These are phyloP conservation scores for Acrocephalus scirpaceus DNA, from an alignment of 2,797 vertebrate genomes.

Conservation along the genomic window DNA sequence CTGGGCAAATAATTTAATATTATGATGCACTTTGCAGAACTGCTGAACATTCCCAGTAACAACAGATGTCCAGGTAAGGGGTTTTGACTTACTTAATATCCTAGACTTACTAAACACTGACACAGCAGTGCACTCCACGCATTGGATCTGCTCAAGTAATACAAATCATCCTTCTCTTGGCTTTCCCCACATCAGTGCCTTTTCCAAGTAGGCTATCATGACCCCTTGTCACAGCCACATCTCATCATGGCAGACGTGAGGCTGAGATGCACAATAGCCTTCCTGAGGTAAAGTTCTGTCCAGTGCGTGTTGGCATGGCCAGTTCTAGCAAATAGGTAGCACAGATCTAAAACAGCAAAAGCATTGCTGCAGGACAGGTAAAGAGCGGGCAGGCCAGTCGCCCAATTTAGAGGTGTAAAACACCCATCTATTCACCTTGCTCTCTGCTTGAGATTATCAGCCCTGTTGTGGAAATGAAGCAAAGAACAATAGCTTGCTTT, in stretches of 20 bases:
- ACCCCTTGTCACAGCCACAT: not conserved
- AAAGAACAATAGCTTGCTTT: not conserved
- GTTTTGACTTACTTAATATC: not conserved
- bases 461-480: not conserved
- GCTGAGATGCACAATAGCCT: not conserved
- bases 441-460: not conserved
- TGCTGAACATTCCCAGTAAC: not conserved
- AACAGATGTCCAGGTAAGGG: not conserved
- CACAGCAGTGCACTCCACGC: not conserved
- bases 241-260: not conserved
- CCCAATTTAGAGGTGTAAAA: not conserved
- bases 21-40: not conserved
- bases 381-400: not conserved
- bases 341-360: not conserved
- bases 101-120: not conserved
- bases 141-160: not conserved
- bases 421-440: not conserved
- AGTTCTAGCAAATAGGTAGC: not conserved
- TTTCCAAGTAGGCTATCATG: not conserved
- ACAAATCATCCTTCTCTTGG: not conserved
- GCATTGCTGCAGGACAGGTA: not conserved
- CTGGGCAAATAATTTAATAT: not conserved
- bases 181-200: not conserved
- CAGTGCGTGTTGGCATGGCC: accelerated
- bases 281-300: not conserved